These are phyloP conservation scores for Drosophila quinaria DNA, from an alignment of 2,888 invertebrate genomes.

Conservation along the genomic window DNA sequence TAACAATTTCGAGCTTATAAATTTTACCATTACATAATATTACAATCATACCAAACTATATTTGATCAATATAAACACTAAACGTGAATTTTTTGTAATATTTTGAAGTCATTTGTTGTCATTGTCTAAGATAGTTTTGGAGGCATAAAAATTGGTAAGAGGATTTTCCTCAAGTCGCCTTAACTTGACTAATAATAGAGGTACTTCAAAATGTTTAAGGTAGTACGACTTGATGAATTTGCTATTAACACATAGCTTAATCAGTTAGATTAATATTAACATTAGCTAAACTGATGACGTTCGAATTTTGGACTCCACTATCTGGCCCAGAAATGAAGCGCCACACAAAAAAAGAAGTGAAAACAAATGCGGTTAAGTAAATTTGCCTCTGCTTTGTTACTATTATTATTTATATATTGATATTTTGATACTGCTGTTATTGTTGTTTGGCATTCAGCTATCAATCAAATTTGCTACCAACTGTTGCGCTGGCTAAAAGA, in stretches of 20 bases:
- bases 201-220: background rate
- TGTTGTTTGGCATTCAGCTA: constrained; percentile 50
- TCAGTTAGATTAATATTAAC: constrained; percentile 48
- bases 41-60: too few species aligned
- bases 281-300: constrained; percentile 36
- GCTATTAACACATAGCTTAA: constrained; percentile 30
- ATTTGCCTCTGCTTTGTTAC: constrained; percentile 49
- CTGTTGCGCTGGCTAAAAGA: constrained; percentile 6
- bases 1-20: too few species aligned
- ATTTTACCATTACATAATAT: too few species aligned
- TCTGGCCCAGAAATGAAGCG: constrained; percentile 37
- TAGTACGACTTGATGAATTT: constrained; percentile 16
- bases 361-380: constrained; percentile 62
- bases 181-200: background rate
- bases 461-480: constrained; percentile 62
- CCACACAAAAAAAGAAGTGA: constrained; percentile 34
- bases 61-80: too few species aligned
- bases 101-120: background rate
- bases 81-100: too few species aligned
- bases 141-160: background rate
- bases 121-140: background rate
- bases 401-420: constrained; percentile 4
- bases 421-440: constrained; percentile 11
- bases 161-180: background rate
- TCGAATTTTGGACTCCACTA: constrained; percentile 37